Percentiles rank a stretch among this genome's conserved stretches.
Conservation (phyloP, 2,888 invertebrate species). For the Dryadula phaetusa region DNA sequence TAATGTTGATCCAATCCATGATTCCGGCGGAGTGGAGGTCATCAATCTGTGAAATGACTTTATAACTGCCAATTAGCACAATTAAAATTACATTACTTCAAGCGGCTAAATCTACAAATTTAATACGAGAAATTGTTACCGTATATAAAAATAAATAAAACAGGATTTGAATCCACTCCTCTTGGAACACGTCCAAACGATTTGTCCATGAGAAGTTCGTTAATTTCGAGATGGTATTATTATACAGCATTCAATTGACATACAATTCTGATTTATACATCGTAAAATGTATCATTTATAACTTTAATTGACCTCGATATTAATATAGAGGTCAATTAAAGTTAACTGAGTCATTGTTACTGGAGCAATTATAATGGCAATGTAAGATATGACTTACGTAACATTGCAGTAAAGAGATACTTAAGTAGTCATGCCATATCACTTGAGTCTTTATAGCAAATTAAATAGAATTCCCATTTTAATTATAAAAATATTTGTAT, state of each 20-base stretch:
- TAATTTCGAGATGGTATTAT: not conserved
- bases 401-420: not conserved
- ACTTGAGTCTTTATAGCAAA: no score
- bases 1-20: no score
- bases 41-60: no score
- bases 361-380: not conserved
- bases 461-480: no score
- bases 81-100: no score
- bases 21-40: no score
- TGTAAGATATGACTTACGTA: not conserved
- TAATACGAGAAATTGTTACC: not conserved
- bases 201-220: not conserved
- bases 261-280: constrained; percentile 16
- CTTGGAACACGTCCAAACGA: constrained; percentile 2
- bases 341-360: constrained; percentile 10
- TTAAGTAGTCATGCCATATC: no score
- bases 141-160: not conserved
- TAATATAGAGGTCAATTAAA: no score
- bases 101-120: no score
- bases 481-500: no score
- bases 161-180: not conserved
- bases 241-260: constrained; percentile 13
- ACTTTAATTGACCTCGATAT: constrained; percentile 15
- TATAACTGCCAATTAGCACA: no score
- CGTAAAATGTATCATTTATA: constrained; percentile 3